These are phyloP conservation scores for Macaria notata DNA, from an alignment of 2,888 invertebrate genomes.

Conservation along the genomic window DNA sequence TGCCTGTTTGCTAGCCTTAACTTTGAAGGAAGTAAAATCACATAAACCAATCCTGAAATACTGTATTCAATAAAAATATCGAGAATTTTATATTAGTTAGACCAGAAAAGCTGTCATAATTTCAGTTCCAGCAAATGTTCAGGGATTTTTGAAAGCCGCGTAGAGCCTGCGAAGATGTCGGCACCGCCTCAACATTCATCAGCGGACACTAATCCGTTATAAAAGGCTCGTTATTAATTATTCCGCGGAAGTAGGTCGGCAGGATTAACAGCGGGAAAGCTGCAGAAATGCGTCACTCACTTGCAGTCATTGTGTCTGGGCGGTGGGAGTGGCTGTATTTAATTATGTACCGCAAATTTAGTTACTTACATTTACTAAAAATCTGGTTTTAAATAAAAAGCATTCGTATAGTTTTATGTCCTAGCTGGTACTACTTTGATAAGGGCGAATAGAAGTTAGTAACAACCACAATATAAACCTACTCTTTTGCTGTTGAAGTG, in stretches of 20 bases:
- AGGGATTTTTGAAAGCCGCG: conserved; percentile 15
- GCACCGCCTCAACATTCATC: conserved; percentile 21
- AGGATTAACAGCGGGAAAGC: conserved; percentile 15
- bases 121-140: conserved; percentile 1
- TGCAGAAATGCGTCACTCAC: conserved; percentile 20
- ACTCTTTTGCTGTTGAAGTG: no score
- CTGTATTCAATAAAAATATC: neutral
- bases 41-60: neutral
- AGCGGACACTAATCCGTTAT: conserved; percentile 29
- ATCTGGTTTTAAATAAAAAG: no score
- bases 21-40: no score
- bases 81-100: conserved; percentile 3
- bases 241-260: conserved; percentile 28
- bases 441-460: no score
- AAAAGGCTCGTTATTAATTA: conserved; percentile 33
- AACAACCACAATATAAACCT: no score
- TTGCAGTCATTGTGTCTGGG: neutral
- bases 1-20: no score
- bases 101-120: conserved; percentile 9
- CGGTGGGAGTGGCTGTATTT: no score
- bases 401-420: no score
- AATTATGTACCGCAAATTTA: no score
- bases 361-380: no score
- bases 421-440: no score
- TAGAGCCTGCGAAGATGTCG: conserved; percentile 14